Conservation (phyloP, 53 echinoderm and acorn worm genomes). For the Crossaster papposus region DNA sequence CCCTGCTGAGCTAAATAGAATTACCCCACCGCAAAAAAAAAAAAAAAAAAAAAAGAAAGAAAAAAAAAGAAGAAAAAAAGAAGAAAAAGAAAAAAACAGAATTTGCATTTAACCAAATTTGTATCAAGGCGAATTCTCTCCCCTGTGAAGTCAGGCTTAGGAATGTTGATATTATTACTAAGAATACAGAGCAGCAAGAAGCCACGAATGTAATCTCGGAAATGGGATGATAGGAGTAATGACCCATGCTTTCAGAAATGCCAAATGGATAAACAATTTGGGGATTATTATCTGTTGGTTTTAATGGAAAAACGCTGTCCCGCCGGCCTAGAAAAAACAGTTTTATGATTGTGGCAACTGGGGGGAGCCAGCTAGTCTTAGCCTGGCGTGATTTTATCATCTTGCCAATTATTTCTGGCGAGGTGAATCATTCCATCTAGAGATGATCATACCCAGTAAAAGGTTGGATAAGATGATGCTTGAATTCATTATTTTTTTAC, state of each 20-base stretch:
- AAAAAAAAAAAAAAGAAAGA: background rate
- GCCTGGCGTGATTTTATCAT: slow-evolving; percentile 38
- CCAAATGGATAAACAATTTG: slow-evolving; percentile 66
- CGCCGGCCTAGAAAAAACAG: slow-evolving; percentile 7
- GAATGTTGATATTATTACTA: slow-evolving; percentile 56
- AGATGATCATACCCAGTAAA: slow-evolving; percentile 40
- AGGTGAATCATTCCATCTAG: slow-evolving; percentile 62
- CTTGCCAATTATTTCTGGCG: slow-evolving; percentile 37
- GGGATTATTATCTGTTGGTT: slow-evolving; percentile 57
- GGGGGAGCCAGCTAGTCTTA: slow-evolving; percentile 3
- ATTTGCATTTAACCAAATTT: slow-evolving; percentile 57
- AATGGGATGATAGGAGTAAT: slow-evolving; percentile 40
- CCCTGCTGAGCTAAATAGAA: slow-evolving; percentile 28
- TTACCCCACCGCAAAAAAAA: slow-evolving; percentile 12
- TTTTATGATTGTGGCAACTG: slow-evolving; percentile 38
- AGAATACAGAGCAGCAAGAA: slow-evolving; percentile 23
- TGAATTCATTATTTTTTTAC: background rate
- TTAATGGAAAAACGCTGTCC: slow-evolving; percentile 50
- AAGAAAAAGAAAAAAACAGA: slow-evolving; percentile 16
- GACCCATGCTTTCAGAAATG: slow-evolving; percentile 62
- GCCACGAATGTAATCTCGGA: slow-evolving; percentile 45
- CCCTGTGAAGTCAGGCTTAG: slow-evolving; percentile 22
- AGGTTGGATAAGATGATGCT: slow-evolving; percentile 6
- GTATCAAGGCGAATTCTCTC: slow-evolving; percentile 18
- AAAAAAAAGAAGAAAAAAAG: background rate